Evolutionary conservation across 2,888 invertebrate species (phyloP).

Genomic region (Lepas anatifera): DNA sequence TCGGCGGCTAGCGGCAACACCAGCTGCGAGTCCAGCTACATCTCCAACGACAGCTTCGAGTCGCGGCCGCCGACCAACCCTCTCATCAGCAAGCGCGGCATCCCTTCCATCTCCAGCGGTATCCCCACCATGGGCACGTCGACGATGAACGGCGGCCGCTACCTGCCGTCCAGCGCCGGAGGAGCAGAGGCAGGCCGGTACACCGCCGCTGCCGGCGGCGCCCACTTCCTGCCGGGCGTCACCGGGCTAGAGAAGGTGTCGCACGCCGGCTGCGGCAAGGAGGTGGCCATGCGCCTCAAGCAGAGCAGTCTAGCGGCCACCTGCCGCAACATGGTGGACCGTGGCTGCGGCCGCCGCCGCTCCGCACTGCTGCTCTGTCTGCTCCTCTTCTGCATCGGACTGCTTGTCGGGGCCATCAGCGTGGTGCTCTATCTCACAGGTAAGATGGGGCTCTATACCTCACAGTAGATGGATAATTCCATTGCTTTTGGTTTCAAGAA

Average conservation of each 20-base stretch:
- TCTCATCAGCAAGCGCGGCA: constrained; percentile 2
- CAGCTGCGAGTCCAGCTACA: constrained; percentile 3
- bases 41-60: constrained; percentile 8
- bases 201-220: neutral
- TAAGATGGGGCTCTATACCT: neutral
- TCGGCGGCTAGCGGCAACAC: neutral
- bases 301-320: neutral
- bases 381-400: constrained; percentile 6
- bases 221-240: neutral
- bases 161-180: neutral
- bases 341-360: neutral
- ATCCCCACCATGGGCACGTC: constrained; percentile 9
- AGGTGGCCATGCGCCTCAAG: neutral
- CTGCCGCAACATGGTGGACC: neutral
- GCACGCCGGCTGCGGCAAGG: constrained; percentile 3
- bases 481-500: no score
- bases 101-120: constrained; percentile 8
- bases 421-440: neutral
- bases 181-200: neutral
- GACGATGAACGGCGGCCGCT: constrained; percentile 1
- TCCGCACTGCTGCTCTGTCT: neutral
- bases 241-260: neutral
- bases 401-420: neutral
- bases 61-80: neutral
- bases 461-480: no score